phyloP scores from a whole-genome alignment of 2,888 invertebrate genomes.

The Balanococcus diminutus region DNA sequence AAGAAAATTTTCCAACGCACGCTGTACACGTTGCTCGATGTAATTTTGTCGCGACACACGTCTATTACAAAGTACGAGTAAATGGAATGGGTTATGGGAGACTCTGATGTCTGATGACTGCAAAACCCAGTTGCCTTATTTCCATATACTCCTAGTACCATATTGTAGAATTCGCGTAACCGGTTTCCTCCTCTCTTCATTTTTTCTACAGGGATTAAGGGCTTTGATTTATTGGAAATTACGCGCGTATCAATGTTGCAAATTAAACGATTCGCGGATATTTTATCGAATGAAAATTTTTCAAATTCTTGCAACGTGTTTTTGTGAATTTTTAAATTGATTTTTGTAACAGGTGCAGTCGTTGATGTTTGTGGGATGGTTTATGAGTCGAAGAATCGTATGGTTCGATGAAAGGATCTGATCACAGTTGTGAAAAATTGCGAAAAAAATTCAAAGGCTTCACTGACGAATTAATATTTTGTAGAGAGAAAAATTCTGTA shows the following conservation, averaged over 20 bases:
- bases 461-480: too few species aligned
- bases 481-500: too few species aligned
- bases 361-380: too few species aligned
- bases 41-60: constrained; percentile 6
- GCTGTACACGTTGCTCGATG: background rate
- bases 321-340: too few species aligned
- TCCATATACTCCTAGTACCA: background rate
- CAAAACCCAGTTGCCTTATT: constrained; percentile 4
- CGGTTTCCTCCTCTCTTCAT: background rate
- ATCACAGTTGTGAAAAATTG: too few species aligned
- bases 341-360: too few species aligned
- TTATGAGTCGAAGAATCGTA: too few species aligned
- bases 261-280: background rate
- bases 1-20: constrained; percentile 2
- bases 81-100: too few species aligned
- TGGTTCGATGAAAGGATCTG: too few species aligned
- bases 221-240: background rate
- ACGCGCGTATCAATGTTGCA: background rate
- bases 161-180: background rate
- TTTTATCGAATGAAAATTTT: too few species aligned
- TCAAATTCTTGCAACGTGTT: too few species aligned
- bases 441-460: too few species aligned
- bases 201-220: background rate
- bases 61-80: constrained; percentile 22
- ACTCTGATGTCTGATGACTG: background rate